phyloP scores from a whole-genome alignment of 2,797 vertebrate species.

The Esox lucius region DNA sequence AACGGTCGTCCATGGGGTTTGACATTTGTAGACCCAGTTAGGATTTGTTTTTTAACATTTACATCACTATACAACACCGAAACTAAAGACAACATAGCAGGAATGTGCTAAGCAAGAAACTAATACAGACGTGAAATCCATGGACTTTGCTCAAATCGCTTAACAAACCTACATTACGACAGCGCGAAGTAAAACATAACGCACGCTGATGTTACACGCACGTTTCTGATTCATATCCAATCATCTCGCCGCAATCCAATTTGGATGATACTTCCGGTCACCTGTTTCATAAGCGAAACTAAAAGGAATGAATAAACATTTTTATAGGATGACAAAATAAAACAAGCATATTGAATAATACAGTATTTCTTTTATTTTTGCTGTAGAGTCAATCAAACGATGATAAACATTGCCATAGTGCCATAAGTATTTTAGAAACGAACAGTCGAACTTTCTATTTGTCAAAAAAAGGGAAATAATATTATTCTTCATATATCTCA shows the following conservation, averaged over 20 bases:
- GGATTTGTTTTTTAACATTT: too few species aligned
- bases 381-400: not conserved
- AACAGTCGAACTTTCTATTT: not conserved
- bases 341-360: not conserved
- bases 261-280: not conserved
- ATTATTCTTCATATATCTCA: not conserved
- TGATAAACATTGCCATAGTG: not conserved
- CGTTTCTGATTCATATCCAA: not conserved
- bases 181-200: not conserved
- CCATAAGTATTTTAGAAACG: not conserved
- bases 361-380: not conserved
- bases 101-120: too few species aligned
- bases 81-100: too few species aligned
- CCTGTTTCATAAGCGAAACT: not conserved
- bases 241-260: not conserved
- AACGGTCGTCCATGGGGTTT: conserved; percentile 38
- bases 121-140: too few species aligned
- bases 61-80: not conserved
- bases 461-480: not conserved
- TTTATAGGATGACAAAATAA: not conserved
- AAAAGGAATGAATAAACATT: not conserved
- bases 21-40: conserved; percentile 25
- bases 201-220: not conserved
- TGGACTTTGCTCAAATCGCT: too few species aligned
- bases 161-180: not conserved